Percentiles rank a stretch among this genome's conserved stretches.
Conservation (phyloP, 2,888 invertebrate genomes). For the Ophion obscuratus region DNA sequence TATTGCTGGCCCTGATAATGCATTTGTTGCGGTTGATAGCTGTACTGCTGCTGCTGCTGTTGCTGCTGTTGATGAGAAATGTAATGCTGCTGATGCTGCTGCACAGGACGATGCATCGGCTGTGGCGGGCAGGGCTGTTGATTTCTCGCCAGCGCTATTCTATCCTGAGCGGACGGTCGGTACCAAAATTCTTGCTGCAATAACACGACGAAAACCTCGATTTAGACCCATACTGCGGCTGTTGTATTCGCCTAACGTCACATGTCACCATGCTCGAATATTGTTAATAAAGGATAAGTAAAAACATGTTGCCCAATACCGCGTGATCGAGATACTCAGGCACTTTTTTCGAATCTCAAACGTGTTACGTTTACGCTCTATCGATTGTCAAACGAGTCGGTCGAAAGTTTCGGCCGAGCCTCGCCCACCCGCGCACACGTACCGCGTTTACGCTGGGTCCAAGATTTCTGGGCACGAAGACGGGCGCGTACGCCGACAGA, state of each 20-base stretch:
- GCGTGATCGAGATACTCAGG: no score
- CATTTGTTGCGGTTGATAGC: conserved; percentile 55
- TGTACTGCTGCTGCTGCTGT: conserved; percentile 60
- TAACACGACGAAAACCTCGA: no score
- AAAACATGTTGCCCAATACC: no score
- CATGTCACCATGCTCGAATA: no score
- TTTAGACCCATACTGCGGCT: no score
- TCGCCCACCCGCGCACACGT: not conserved
- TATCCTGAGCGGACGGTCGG: conserved; percentile 77
- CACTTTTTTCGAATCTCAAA: no score
- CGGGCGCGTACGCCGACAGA: conserved; percentile 78
- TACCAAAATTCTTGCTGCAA: conserved; percentile 54
- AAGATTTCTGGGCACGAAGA: conserved; percentile 77
- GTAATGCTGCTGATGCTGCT: conserved; percentile 69
- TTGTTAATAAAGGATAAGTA: no score
- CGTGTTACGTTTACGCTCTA: not conserved
- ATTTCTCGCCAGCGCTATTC: conserved; percentile 74
- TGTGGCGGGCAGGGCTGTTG: conserved; percentile 56
- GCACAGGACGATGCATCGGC: conserved; percentile 65
- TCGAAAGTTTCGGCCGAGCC: no score
- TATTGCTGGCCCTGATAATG: conserved; percentile 66
- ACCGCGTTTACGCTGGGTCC: conserved; percentile 31
- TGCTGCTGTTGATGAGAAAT: conserved; percentile 66
- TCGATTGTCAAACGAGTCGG: no score
- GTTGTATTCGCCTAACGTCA: no score